Evolutionary conservation across 2,797 vertebrate species (phyloP).

Genomic region (Halcyon leucocephala): DNA sequence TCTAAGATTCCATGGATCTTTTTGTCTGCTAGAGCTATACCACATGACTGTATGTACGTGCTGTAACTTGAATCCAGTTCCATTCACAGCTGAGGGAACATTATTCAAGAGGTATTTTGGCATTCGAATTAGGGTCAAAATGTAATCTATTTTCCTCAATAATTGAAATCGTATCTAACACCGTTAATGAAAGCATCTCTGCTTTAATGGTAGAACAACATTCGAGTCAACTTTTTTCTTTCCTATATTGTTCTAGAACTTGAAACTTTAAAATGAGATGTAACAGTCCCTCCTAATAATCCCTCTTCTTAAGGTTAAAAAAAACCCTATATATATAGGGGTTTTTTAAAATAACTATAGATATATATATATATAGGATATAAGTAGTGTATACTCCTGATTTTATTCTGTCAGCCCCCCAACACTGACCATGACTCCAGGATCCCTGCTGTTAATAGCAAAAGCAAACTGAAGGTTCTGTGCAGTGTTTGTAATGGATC

Average conservation of each 20-base stretch:
- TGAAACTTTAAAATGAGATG: background rate
- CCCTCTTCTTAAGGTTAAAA: background rate
- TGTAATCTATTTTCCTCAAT: background rate
- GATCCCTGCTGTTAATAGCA: background rate
- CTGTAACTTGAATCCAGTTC: background rate
- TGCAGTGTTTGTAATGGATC: background rate
- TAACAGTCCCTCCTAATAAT: background rate
- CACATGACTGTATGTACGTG: rapidly evolving
- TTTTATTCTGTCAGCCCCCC: rapidly evolving
- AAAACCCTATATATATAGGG: too few relatives aligned
- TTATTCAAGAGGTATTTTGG: background rate
- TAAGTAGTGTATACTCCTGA: too few relatives aligned
- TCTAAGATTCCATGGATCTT: too few relatives aligned
- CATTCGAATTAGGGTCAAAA: background rate
- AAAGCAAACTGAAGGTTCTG: background rate
- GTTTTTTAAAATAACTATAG: background rate
- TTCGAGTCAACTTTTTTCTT: background rate
- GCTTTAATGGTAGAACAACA: background rate
- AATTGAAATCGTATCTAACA: background rate
- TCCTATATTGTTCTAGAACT: background rate
- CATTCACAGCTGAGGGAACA: background rate
- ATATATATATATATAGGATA: background rate
- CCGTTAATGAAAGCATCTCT: background rate
- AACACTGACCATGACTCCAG: background rate
- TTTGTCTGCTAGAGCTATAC: too few relatives aligned